phyloP scores from a whole-genome alignment of 2,797 vertebrate genomes.

The Zalophus californianus region DNA sequence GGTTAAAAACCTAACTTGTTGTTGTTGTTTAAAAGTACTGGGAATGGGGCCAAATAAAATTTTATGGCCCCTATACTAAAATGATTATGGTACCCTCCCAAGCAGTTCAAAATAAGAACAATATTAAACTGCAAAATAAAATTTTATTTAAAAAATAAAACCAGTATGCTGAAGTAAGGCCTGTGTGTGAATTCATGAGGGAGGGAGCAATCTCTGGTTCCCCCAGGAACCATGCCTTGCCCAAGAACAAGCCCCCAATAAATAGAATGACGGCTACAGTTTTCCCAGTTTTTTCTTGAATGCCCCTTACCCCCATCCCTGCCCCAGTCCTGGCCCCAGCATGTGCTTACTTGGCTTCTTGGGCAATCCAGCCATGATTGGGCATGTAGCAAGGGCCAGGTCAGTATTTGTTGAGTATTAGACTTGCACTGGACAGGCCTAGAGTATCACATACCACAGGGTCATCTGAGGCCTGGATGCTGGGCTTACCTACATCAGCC shows the following conservation, averaged over 20 bases:
- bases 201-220: not conserved
- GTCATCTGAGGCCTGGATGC: not conserved
- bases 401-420: not conserved
- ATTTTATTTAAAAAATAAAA: conserved; percentile 36
- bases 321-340: not conserved
- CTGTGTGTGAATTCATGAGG: not conserved
- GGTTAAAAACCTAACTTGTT: conserved; percentile 10
- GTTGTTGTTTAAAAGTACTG: not conserved
- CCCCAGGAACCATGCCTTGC: not conserved
- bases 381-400: not conserved
- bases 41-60: not conserved
- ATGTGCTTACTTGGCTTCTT: not conserved
- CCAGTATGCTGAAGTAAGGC: not conserved
- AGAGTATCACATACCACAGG: not conserved
- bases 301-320: not conserved
- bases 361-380: not conserved
- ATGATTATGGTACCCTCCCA: not conserved
- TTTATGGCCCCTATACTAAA: not conserved
- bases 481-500: not conserved
- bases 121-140: conserved; percentile 9
- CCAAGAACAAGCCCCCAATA: not conserved
- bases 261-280: not conserved
- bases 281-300: not conserved
- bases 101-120: conserved; percentile 54
- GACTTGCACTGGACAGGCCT: not conserved